Evolutionary conservation across 2,888 invertebrate species (phyloP).

Genomic region (Smittia aterrima): DNA sequence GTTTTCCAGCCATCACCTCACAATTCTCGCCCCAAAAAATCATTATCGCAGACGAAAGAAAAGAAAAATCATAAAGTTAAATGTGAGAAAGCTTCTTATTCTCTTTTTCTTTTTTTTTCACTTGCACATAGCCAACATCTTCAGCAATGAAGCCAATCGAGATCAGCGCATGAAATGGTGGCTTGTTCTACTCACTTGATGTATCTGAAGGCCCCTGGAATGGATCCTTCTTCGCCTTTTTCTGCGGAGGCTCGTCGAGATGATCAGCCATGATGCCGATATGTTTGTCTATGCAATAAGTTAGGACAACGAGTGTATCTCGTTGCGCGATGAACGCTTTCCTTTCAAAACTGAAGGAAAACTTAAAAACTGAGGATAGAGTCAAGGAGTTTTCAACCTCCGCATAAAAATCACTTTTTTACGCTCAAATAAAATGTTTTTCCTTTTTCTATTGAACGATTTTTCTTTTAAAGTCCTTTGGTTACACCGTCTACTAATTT

Average conservation of each 20-base stretch:
- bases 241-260: conserved; percentile 93
- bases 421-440: not conserved
- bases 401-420: not conserved
- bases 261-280: conserved; percentile 81
- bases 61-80: too few species aligned
- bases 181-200: conserved; percentile 65
- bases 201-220: conserved; percentile 77
- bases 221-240: conserved; percentile 90
- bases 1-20: too few species aligned
- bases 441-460: too few species aligned
- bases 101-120: conserved; percentile 9
- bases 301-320: not conserved
- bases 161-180: too few species aligned
- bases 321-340: conserved; percentile 44
- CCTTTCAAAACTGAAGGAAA: conserved; percentile 6
- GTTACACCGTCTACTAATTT: not conserved
- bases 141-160: too few species aligned
- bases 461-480: not conserved
- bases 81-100: not conserved
- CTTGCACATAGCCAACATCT: not conserved
- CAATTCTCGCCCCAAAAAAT: too few species aligned
- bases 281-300: conserved; percentile 39
- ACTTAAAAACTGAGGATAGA: conserved; percentile 18
- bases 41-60: too few species aligned
- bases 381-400: not conserved